Percentiles rank a stretch among this genome's conserved stretches.
Evolutionary conservation across 1,140 invertebrate genomes (phyloP).

Genomic region (Aradophagus sp.): DNA sequence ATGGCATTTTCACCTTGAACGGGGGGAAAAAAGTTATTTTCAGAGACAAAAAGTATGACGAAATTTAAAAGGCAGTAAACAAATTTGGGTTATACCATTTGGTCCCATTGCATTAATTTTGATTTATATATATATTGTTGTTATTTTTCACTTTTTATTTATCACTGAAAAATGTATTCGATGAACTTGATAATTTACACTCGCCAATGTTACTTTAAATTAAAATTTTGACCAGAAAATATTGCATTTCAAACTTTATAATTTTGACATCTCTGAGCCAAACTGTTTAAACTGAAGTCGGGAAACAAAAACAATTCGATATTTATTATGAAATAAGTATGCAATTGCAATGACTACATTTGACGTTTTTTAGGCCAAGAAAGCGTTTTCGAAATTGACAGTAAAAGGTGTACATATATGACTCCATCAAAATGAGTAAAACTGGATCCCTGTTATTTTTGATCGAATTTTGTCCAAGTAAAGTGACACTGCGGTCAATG

Average conservation of each 20-base stretch:
- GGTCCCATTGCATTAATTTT: no score
- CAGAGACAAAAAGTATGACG: no score
- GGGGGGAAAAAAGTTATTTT: slow-evolving; percentile 12
- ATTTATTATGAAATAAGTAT: slow-evolving; percentile 6
- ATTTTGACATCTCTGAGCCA: slow-evolving; percentile 13
- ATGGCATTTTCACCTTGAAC: slow-evolving; percentile 7
- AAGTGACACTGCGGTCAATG: slow-evolving; percentile 12
- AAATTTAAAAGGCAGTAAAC: no score
- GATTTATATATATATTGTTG: slow-evolving; percentile 6
- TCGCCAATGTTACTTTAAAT: no score
- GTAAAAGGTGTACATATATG: neutral
- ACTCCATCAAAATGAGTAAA: slow-evolving; percentile 15
- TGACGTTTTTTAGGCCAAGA: no score
- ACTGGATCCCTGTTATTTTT: slow-evolving; percentile 18
- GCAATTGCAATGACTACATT: no score
- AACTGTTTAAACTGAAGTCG: slow-evolving; percentile 17
- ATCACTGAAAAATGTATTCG: neutral
- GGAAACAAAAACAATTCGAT: slow-evolving; percentile 3
- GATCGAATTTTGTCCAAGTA: slow-evolving; percentile 5
- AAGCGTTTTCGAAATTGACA: no score
- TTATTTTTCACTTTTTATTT: slow-evolving; percentile 3
- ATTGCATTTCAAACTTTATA: slow-evolving; percentile 28
- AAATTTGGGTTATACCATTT: no score
- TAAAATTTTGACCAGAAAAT: no score
- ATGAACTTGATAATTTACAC: no score